Evolutionary conservation across 2,888 invertebrate genomes (phyloP).

Genomic region (Globia sparganii): DNA sequence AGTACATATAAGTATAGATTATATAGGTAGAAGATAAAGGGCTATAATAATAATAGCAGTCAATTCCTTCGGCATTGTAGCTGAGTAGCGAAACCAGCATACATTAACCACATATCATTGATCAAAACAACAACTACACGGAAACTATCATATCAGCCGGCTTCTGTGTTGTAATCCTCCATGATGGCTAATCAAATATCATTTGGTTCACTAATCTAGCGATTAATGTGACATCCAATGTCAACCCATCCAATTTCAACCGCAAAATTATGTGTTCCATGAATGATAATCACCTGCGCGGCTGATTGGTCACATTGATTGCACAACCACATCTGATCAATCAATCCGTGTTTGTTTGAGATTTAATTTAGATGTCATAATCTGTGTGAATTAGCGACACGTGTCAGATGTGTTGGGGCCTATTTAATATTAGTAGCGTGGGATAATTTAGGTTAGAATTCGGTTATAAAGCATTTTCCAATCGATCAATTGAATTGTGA

Average conservation of each 20-base stretch:
- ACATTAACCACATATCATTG: conserved; percentile 17
- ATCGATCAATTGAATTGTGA: background rate
- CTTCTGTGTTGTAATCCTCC: conserved; percentile 63
- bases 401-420: conserved; percentile 14
- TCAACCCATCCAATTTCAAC: conserved; percentile 75
- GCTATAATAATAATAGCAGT: background rate
- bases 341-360: conserved; percentile 65
- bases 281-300: conserved; percentile 78
- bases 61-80: background rate
- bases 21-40: no score
- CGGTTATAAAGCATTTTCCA: background rate
- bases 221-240: conserved; percentile 77
- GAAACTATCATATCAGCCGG: conserved; percentile 50
- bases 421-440: background rate
- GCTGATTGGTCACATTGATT: conserved; percentile 78
- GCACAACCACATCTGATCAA: conserved; percentile 66
- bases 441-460: background rate
- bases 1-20: no score
- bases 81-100: background rate
- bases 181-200: conserved; percentile 76
- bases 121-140: conserved; percentile 42
- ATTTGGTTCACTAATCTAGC: conserved; percentile 77
- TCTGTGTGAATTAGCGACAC: conserved; percentile 52
- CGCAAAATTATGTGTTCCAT: conserved; percentile 81
- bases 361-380: conserved; percentile 66